Percentiles rank a stretch among this genome's conserved stretches.
phyloP scores from a whole-genome alignment of 2,888 invertebrate genomes.

The Resseliella maxima region DNA sequence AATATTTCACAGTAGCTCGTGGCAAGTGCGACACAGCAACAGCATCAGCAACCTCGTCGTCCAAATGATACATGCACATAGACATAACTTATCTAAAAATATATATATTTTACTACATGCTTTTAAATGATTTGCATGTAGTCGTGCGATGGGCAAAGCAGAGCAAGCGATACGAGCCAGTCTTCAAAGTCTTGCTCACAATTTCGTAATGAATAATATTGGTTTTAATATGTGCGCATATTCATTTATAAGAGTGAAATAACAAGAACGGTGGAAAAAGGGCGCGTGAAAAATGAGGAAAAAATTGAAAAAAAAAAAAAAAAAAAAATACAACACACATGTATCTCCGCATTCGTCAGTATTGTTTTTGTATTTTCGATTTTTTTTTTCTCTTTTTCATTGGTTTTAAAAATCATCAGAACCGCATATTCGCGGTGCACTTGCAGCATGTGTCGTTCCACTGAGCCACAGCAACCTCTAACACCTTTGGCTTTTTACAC shows the following conservation, averaged over 20 bases:
- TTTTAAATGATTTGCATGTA: slow-evolving; percentile 47
- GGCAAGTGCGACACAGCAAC: neutral
- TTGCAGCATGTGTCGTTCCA: slow-evolving; percentile 15
- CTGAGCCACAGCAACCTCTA: slow-evolving; percentile 46
- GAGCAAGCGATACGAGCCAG: neutral
- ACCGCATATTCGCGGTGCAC: slow-evolving; percentile 28
- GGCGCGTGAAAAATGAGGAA: slow-evolving; percentile 22
- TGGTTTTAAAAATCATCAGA: neutral
- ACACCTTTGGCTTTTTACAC: slow-evolving; percentile 47
- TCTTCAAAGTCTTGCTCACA: neutral
- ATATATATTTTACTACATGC: slow-evolving; percentile 31
- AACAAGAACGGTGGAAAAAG: neutral
- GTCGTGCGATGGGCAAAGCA: neutral
- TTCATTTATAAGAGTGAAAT: slow-evolving; percentile 8
- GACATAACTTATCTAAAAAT: slow-evolving; percentile 7
- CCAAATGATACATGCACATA: neutral
- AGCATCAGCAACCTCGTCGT: neutral
- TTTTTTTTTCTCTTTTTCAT: neutral
- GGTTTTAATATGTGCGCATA: slow-evolving; percentile 32
- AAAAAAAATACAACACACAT: neutral
- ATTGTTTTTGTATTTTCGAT: neutral
- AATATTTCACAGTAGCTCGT: slow-evolving; percentile 53
- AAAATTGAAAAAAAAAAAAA: slow-evolving; percentile 21
- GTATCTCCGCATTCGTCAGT: neutral
- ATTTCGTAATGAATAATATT: slow-evolving; percentile 23